These are phyloP conservation scores for Dendrophyllia cribrosa DNA, from an alignment of 64 coral and sea anemone species.

Conservation along the genomic window DNA sequence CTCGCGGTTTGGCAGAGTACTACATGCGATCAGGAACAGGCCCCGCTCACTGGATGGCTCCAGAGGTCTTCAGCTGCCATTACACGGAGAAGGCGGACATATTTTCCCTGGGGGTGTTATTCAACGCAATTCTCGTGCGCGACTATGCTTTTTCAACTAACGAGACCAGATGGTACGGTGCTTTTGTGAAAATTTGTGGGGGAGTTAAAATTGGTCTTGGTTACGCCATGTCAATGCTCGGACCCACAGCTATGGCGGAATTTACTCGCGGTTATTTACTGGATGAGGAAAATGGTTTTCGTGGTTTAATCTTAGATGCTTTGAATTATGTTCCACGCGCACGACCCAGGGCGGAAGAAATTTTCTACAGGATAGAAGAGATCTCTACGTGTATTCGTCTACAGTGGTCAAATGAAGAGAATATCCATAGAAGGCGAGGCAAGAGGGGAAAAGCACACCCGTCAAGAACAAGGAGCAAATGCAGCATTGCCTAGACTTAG, in stretches of 20 bases:
- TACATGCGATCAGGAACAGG: conserved; percentile 71
- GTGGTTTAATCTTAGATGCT: conserved; percentile 26
- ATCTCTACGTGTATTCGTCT: conserved; percentile 9
- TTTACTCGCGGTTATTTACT: conserved; percentile 8
- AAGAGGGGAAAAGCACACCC: neutral
- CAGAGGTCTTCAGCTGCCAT: conserved; percentile 60
- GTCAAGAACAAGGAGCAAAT: neutral
- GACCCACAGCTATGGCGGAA: conserved; percentile 3
- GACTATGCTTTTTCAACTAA: conserved; percentile 35
- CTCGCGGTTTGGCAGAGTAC: conserved; percentile 28
- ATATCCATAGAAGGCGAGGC: neutral
- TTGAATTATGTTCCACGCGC: conserved; percentile 23
- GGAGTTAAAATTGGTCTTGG: conserved; percentile 54
- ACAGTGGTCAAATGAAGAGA: neutral
- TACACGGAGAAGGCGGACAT: conserved; percentile 80
- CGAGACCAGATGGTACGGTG: conserved; percentile 52
- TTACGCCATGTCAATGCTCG: conserved; percentile 56
- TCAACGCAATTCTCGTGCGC: conserved; percentile 70
- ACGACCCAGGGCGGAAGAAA: conserved; percentile 34
- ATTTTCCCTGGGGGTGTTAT: conserved; percentile 67
- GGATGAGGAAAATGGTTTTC: conserved; percentile 14
- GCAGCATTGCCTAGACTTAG: neutral
- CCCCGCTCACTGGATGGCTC: conserved; percentile 74
- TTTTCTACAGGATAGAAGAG: conserved; percentile 11
- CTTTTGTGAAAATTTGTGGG: conserved; percentile 59